Evolutionary conservation across 2,797 vertebrate species (phyloP).

Genomic region (Poecilia gillii): DNA sequence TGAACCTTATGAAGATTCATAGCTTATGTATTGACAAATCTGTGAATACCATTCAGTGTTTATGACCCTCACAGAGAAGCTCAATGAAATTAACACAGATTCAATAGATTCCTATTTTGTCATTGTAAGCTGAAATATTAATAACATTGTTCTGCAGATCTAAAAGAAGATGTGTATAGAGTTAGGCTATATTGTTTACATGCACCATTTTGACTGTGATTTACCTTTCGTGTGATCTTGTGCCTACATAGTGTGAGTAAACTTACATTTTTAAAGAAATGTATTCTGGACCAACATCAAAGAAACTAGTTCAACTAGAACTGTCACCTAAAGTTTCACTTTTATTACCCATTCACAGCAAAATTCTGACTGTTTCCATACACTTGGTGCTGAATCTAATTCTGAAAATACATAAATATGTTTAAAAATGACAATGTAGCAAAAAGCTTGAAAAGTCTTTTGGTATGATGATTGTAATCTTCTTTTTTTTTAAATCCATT

Average conservation of each 20-base stretch:
- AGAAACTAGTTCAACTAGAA: neutral
- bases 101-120: conserved; percentile 5
- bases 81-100: conserved; percentile 10
- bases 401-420: conserved; percentile 12
- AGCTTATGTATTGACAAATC: conserved; percentile 61
- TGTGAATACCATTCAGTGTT: conserved; percentile 79
- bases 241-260: neutral
- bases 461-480: conserved; percentile 13
- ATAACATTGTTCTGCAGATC: conserved; percentile 10
- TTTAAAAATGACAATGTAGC: neutral
- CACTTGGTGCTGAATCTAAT: conserved; percentile 10
- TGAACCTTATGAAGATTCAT: conserved; percentile 62
- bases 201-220: conserved; percentile 34
- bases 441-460: conserved; percentile 20
- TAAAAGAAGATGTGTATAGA: neutral
- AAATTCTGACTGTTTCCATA: conserved; percentile 20
- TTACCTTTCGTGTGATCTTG: conserved; percentile 8
- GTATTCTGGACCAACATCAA: conserved; percentile 13
- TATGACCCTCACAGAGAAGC: conserved; percentile 58
- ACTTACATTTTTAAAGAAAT: conserved; percentile 14
- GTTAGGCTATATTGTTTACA: conserved; percentile 16
- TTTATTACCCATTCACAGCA: neutral
- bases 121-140: conserved; percentile 1
- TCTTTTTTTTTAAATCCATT: conserved; percentile 1
- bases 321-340: neutral